Evolutionary conservation across 2,113 vertebrate species (phyloP).

Genomic region (Neotoma lepida): DNA sequence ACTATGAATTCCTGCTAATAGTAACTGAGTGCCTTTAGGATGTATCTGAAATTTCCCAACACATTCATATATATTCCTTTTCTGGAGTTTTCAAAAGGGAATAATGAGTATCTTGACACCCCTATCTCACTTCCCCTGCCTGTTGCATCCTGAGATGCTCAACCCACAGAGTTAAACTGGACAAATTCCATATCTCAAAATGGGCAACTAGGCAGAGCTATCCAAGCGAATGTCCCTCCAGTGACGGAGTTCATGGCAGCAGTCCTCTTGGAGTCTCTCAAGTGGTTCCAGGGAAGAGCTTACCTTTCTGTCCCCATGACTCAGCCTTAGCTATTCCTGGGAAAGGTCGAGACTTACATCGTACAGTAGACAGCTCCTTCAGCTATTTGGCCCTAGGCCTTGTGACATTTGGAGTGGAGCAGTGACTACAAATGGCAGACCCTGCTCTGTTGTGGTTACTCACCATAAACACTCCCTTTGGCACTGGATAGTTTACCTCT

Average conservation of each 20-base stretch:
- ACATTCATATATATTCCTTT: background rate
- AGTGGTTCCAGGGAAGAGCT: background rate
- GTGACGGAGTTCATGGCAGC: background rate
- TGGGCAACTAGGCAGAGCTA: background rate
- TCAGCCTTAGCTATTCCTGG: slow-evolving; percentile 43
- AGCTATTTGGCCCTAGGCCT: slow-evolving; percentile 61
- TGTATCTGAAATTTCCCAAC: background rate
- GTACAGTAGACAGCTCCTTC: slow-evolving; percentile 63
- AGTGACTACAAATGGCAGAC: slow-evolving; percentile 67
- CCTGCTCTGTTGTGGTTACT: slow-evolving; percentile 79
- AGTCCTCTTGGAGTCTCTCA: background rate
- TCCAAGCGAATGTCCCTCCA: background rate
- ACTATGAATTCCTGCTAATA: slow-evolving; percentile 15
- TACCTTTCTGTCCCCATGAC: background rate
- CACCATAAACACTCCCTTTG: slow-evolving; percentile 60
- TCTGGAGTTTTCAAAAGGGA: background rate
- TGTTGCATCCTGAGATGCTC: background rate
- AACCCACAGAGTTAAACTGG: background rate
- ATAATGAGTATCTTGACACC: background rate
- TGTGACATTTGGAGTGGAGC: slow-evolving; percentile 60
- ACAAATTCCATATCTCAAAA: background rate
- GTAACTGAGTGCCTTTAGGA: background rate
- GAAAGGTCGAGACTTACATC: slow-evolving; percentile 1
- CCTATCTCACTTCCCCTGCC: background rate
- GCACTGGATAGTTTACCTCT: slow-evolving; percentile 50